Evolutionary conservation across 2,888 invertebrate species (phyloP).

Genomic region (Ectemnius cavifrons): DNA sequence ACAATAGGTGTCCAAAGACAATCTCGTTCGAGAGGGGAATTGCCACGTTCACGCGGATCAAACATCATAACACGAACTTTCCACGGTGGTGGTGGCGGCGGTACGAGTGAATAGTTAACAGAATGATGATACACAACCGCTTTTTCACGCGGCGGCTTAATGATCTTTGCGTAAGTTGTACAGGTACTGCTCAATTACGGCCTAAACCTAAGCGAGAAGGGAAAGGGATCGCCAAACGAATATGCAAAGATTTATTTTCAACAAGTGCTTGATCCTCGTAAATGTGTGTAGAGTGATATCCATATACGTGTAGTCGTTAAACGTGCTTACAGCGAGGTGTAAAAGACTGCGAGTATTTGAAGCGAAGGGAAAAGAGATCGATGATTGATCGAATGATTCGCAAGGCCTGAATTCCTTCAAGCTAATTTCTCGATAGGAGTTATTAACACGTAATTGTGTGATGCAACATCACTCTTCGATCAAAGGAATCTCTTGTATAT

Average conservation of each 20-base stretch:
- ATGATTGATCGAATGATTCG: too few species aligned
- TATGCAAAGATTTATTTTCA: constrained; percentile 33
- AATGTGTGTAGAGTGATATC: constrained; percentile 15
- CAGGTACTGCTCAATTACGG: constrained; percentile 56
- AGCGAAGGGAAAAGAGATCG: neutral
- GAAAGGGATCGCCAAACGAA: constrained; percentile 25
- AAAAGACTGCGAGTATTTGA: neutral
- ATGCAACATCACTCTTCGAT: too few species aligned
- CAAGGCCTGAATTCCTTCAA: too few species aligned
- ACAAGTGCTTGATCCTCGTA: constrained; percentile 40
- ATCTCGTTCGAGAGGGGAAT: constrained; percentile 49
- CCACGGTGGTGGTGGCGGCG: neutral
- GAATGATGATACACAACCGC: neutral
- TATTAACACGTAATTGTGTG: too few species aligned
- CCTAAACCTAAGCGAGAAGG: constrained; percentile 37
- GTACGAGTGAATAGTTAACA: neutral
- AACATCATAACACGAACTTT: constrained; percentile 22
- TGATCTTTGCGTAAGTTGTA: constrained; percentile 28
- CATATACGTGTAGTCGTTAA: constrained; percentile 9
- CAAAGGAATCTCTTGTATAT: too few species aligned
- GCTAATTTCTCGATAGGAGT: too few species aligned
- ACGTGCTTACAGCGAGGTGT: neutral
- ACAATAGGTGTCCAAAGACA: constrained; percentile 59
- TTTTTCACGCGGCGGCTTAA: neutral
- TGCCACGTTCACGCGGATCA: constrained; percentile 38